These are phyloP conservation scores for Kryptolebias ocellatus DNA, from an alignment of 2,797 vertebrate genomes.

Conservation along the genomic window DNA sequence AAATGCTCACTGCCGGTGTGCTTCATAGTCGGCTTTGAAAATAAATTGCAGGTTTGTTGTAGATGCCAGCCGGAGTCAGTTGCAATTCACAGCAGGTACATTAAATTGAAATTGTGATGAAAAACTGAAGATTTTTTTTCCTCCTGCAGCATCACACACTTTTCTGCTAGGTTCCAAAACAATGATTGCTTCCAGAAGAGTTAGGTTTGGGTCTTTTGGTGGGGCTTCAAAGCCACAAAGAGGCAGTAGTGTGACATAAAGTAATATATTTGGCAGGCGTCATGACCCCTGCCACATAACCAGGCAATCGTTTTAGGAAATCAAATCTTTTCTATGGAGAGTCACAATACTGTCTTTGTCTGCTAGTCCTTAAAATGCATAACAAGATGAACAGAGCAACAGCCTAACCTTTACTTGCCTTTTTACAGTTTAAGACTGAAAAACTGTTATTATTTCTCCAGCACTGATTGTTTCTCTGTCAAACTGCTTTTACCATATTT, in stretches of 20 bases:
- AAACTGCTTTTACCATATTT: neutral
- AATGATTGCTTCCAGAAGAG: neutral
- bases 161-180: conserved; percentile 1
- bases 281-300: neutral
- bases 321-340: neutral
- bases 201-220: neutral
- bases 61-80: neutral
- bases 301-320: neutral
- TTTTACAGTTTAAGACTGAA: conserved; percentile 17
- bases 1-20: neutral
- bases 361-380: too few relatives aligned
- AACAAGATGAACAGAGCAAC: conserved; percentile 4
- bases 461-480: neutral
- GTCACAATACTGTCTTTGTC: too few relatives aligned
- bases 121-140: neutral
- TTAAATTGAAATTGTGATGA: neutral
- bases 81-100: conserved; percentile 17
- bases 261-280: neutral
- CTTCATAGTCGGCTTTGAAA: conserved; percentile 4
- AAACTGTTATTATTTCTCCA: conserved; percentile 19
- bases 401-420: conserved; percentile 29
- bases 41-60: conserved; percentile 2
- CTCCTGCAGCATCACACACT: neutral
- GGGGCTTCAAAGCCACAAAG: neutral
- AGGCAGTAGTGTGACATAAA: neutral